Evolutionary conservation across 1,140 invertebrate genomes (phyloP), one percentile per base, ranked within the genome.

Genomic region (Sitodiplosis mosellana): DNA sequence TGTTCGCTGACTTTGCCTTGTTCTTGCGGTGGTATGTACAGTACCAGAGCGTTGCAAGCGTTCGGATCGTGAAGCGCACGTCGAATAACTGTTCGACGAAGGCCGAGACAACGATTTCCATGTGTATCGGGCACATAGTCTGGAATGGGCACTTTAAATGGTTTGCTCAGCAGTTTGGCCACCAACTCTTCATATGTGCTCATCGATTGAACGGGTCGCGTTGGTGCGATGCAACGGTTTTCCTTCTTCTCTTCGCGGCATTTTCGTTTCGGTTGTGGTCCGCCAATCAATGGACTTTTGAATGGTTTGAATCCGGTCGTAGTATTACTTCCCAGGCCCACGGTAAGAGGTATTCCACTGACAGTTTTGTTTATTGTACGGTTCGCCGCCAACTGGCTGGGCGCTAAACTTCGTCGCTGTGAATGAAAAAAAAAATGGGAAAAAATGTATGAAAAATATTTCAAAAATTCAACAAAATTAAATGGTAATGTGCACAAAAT

Each of bases 141-240:
- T 14, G 83, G 78, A 51, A 97, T 86, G 5, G 95, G 94, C 43
- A 96, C 83, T 70, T 88, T 87, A 59, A 98, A 99, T 6, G 91
- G 89, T 58, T 82, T 84, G n/a, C 74, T 79, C 1, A 96, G 59
- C 51, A 93, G 77, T 55, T 81, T 80, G 49, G 76, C 76, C 49
- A 97, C 92, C 14, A 86, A 55, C 46, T 59, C 58, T 51, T 75
- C 73, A 56, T 75, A 72, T 46, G 74, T 71, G 10, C 69, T 72
- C 8, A 55, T 45, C 50, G 67, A 59, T 33, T 47, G 22, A 2
- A 18, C 15, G 5, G 41, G 43, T 45, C 18, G 2, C 5, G 37
- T 18, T 15, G 20, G n/a, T 21, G 42, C 48, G 18, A 52, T 62
- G 63, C 60, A 64, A 62, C 52, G 55, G 58, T 59, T 53, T 65